Conservation (phyloP, 2,888 invertebrate species). For the Seira musarum region DNA sequence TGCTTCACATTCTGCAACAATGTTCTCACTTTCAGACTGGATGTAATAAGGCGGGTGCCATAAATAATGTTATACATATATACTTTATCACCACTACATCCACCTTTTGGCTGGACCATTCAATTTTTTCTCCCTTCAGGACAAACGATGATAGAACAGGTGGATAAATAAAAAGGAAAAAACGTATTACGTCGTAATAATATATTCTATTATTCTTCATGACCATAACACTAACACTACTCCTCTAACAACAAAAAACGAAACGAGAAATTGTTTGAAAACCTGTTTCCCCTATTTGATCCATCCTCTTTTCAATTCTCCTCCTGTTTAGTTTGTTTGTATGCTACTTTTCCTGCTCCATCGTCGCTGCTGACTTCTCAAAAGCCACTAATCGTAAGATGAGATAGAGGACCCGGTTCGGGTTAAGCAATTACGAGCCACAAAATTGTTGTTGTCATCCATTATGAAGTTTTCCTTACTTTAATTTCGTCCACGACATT, state of each 20-base stretch:
- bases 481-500: conserved; percentile 5
- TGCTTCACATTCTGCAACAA: neutral
- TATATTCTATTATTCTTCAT: conserved; percentile 30
- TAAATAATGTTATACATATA: conserved; percentile 1
- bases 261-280: conserved; percentile 41
- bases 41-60: neutral
- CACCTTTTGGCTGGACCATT: neutral
- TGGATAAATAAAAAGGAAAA: neutral
- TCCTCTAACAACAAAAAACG: conserved; percentile 14
- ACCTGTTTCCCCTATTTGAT: conserved; percentile 31
- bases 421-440: neutral
- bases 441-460: conserved; percentile 2
- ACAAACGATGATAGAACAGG: neutral
- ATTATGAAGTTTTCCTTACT: neutral
- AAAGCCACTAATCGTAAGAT: neutral
- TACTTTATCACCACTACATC: neutral
- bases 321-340: conserved; percentile 1
- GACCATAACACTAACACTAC: neutral
- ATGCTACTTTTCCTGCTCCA: neutral
- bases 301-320: neutral
- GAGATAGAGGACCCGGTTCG: neutral
- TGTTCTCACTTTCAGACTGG: neutral
- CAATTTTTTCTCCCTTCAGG: neutral
- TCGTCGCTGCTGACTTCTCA: conserved; percentile 10
- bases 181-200: conserved; percentile 9